A percentile compares a stretch with the other conserved stretches of the same genome.
phyloP scores from a whole-genome alignment of 2,113 vertebrate species.

The Jaculus jaculus region DNA sequence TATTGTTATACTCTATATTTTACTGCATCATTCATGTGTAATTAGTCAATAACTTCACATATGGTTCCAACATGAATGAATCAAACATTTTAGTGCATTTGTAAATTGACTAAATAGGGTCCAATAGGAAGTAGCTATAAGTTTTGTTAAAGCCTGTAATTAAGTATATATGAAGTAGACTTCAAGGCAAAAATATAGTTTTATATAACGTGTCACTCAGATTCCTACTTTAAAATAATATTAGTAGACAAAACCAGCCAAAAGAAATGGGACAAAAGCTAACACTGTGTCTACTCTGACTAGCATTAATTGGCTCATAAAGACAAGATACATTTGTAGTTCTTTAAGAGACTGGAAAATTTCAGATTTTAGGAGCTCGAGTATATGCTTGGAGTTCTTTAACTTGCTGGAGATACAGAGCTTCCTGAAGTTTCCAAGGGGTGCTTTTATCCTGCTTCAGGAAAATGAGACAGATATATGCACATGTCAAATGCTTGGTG shows the following conservation, averaged over 20 bases:
- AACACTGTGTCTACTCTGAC: background rate
- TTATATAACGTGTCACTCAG: background rate
- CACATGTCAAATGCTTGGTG: background rate
- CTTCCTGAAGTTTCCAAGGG: background rate
- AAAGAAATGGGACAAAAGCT: background rate
- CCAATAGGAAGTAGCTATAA: background rate
- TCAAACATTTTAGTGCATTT: background rate
- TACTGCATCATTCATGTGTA: constrained; percentile 5
- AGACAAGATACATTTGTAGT: background rate
- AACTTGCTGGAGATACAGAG: background rate
- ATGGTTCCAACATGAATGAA: background rate
- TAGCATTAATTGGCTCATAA: background rate
- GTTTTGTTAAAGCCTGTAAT: background rate
- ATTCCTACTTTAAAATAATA: background rate
- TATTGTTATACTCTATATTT: background rate
- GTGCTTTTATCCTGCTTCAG: background rate
- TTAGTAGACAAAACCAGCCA: background rate
- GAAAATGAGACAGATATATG: background rate
- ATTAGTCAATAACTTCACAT: constrained; percentile 12
- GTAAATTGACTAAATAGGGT: background rate
- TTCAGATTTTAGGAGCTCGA: background rate
- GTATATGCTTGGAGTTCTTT: background rate
- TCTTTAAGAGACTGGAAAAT: background rate
- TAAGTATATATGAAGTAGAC: background rate
- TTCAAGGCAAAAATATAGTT: background rate